Base-by-base conservation (phyloP, 2,888 invertebrate genomes). In the Protodeltote pygarga region DNA sequence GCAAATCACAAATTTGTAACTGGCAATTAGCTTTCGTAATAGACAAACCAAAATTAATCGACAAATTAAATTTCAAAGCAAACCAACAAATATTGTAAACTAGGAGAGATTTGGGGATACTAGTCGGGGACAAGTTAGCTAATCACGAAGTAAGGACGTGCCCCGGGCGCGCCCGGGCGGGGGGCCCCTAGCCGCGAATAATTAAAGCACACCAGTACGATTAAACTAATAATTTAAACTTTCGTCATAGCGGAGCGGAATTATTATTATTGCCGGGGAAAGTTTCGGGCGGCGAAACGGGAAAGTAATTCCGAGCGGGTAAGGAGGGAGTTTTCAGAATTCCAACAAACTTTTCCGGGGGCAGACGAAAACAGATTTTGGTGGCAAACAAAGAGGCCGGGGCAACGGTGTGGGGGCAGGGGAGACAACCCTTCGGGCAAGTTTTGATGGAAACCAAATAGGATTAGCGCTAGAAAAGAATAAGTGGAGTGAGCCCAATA, bases 201-300 rank as follows among this genome's bases (percentile, higher is more conserved):
- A 92, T 90, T 87, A 87, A 87, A 85, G 80, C 81, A 77, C 76
- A 77, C 80, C 84, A 83, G 81, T 84, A 71, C 83, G 85, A 91
- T 89, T 89, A 85, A 88, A 88, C 89, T 88, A 90, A 90, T 89
- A 90, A 89, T 88, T 90, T 87, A 85, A 91, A 89, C 85, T 91
- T 89, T 87, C 84, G 85, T 87, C 89, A 85, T 85, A 85, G 83
- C 85, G 77, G 73, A 81, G 84, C 80, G 69, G 79, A 89, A 85
- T 91, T 91, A 90, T 90, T 89, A 89, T 89, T 87, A 89, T 88
- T 86, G 82, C 77, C 76, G 72, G 69, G 68, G 75, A 85, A 90
- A 89, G 81, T 89, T 89, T 82, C 73, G 65, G 61, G 64, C 71
- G 65, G 74, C 73, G 84, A 80, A 85, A 87, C 88, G 87, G 78